Evolutionary conservation across 2,797 vertebrate species (phyloP).

Genomic region (Myotis vivesi): DNA sequence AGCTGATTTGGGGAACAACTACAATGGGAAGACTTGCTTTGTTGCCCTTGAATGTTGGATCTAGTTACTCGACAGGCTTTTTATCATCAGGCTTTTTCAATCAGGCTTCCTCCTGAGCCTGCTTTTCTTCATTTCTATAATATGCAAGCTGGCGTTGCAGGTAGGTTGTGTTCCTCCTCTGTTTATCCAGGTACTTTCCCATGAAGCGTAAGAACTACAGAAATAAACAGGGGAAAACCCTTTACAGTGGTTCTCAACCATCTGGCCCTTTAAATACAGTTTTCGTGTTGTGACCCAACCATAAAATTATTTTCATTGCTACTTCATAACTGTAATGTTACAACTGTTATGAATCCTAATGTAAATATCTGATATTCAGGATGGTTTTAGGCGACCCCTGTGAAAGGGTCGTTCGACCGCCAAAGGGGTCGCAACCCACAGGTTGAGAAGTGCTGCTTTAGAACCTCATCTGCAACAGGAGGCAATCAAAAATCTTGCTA

Average conservation of each 20-base stretch:
- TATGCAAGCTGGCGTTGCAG: background rate
- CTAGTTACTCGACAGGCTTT: background rate
- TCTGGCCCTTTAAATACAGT: too few species aligned
- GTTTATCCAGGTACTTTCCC: background rate
- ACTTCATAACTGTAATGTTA: too few species aligned
- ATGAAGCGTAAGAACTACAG: conserved; percentile 33
- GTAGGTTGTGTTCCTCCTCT: background rate
- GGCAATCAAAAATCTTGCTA: background rate
- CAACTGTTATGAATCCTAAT: too few species aligned
- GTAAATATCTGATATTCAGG: too few species aligned
- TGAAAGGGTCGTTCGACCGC: too few species aligned
- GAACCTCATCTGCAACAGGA: background rate
- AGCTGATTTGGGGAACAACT: background rate
- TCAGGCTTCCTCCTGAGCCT: background rate
- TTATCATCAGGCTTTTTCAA: background rate
- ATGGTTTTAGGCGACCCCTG: too few species aligned
- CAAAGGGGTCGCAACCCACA: too few species aligned
- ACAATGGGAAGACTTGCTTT: background rate
- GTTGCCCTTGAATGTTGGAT: background rate
- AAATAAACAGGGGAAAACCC: background rate
- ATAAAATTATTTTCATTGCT: too few species aligned
- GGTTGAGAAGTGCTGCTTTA: background rate
- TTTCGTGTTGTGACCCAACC: too few species aligned
- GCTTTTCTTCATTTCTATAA: background rate
- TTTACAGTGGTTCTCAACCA: background rate